A percentile compares a stretch with the other conserved stretches of the same genome.
phyloP scores from a whole-genome alignment of 2,888 invertebrate genomes.

The Drosophila tanythrix region DNA sequence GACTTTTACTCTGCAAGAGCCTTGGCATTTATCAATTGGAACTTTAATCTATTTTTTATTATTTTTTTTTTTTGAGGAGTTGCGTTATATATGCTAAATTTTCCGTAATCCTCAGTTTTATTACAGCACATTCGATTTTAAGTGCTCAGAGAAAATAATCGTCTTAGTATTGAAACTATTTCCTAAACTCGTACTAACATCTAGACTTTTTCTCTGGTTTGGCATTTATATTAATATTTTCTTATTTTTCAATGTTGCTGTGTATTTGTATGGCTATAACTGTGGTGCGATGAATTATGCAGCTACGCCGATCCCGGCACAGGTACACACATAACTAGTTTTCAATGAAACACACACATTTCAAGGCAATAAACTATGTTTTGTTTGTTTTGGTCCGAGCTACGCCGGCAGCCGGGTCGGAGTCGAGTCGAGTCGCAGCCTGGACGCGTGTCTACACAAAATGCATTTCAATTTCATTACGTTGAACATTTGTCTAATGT shows the following conservation, averaged over 20 bases:
- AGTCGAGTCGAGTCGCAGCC: conserved; percentile 9
- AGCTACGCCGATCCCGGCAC: conserved; percentile 22
- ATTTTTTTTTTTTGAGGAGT: no score
- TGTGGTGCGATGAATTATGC: conserved; percentile 21
- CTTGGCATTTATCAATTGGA: no score
- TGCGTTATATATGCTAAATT: no score
- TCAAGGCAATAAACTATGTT: conserved; percentile 74
- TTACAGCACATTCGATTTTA: background rate
- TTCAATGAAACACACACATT: conserved; percentile 57
- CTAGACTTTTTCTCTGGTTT: background rate
- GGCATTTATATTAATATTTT: background rate
- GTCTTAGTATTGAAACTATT: background rate
- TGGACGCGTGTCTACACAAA: conserved; percentile 59
- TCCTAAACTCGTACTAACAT: background rate
- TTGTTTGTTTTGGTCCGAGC: conserved; percentile 7
- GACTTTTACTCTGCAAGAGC: no score
- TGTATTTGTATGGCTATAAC: background rate
- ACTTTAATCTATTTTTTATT: no score
- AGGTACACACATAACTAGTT: conserved; percentile 66
- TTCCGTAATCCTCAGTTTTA: background rate
- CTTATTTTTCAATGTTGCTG: background rate
- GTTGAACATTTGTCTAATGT: conserved; percentile 21
- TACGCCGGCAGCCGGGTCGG: conserved; percentile 45
- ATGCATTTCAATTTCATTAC: conserved; percentile 68
- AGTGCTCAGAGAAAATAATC: background rate